A percentile compares a stretch with the other conserved stretches of the same genome.
phyloP scores from a whole-genome alignment of 2,113 vertebrate species.

The Coturnix japonica region DNA sequence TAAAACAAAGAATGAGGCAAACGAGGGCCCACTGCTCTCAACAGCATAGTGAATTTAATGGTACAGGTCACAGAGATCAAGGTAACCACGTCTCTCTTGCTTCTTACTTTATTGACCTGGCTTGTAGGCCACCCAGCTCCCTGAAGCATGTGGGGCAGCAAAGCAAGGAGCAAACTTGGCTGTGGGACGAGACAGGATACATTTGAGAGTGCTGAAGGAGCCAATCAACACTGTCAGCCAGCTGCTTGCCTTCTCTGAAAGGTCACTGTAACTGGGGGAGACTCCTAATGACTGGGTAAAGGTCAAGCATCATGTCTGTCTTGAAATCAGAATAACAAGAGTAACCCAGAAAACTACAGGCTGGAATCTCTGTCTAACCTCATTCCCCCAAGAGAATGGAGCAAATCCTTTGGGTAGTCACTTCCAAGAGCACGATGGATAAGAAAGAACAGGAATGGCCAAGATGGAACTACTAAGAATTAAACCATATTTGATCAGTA shows the following conservation, averaged over 20 bases:
- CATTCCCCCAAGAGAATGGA: background rate
- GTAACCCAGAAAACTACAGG: background rate
- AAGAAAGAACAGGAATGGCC: background rate
- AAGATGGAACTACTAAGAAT: background rate
- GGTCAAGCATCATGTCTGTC: accelerated
- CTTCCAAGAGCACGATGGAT: background rate
- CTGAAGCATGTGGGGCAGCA: background rate
- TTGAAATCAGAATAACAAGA: background rate
- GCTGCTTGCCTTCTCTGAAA: background rate
- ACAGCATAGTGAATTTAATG: background rate
- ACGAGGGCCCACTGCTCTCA: background rate
- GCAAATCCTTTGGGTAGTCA: background rate
- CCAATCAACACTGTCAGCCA: background rate
- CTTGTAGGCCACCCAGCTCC: background rate
- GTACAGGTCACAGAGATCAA: background rate
- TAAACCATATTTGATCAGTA: background rate
- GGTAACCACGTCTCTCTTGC: background rate
- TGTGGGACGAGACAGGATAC: background rate
- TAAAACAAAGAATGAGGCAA: background rate
- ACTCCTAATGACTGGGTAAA: background rate
- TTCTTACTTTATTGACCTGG: background rate
- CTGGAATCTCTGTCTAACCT: background rate
- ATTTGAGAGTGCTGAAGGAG: background rate
- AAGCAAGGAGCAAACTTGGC: background rate
- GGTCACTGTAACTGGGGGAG: background rate